Evolutionary conservation across 64 coral and sea anemone species (phyloP).

Genomic region (Pachyseris speciosa): DNA sequence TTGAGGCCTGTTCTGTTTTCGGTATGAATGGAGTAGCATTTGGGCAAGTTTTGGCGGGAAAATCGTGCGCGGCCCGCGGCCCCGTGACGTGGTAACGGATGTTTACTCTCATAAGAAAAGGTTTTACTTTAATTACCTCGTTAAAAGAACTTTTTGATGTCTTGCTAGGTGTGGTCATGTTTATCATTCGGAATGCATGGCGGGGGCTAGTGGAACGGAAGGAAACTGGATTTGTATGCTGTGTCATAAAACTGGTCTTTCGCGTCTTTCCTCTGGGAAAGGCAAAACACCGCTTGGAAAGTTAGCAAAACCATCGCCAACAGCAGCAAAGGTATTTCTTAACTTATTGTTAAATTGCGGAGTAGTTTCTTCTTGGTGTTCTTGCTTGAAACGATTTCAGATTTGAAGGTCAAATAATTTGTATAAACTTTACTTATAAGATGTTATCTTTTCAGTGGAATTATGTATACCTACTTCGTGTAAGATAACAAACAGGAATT

Average conservation of each 20-base stretch:
- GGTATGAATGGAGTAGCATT: too few relatives aligned
- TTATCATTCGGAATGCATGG: conserved; percentile 63
- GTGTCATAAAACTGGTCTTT: conserved; percentile 62
- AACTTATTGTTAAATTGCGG: neutral
- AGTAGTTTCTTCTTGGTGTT: neutral
- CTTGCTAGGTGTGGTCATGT: conserved; percentile 45
- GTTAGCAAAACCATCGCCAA: neutral
- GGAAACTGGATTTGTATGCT: conserved; percentile 53
- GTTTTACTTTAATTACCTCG: neutral
- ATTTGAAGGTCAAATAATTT: too few relatives aligned
- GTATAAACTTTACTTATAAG: too few relatives aligned
- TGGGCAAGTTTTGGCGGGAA: too few relatives aligned
- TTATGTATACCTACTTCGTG: too few relatives aligned
- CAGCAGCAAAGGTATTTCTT: neutral
- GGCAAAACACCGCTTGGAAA: conserved; percentile 20
- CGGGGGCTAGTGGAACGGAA: conserved; percentile 41
- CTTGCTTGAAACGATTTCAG: neutral
- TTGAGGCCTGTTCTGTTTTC: too few relatives aligned
- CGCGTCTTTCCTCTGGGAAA: conserved; percentile 32
- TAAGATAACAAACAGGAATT: too few relatives aligned
- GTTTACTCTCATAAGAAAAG: too few relatives aligned
- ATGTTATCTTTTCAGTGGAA: too few relatives aligned
- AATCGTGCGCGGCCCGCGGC: too few relatives aligned
- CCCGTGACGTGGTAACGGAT: too few relatives aligned
- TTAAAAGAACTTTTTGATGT: neutral